These are phyloP conservation scores for Apodemus agrarius DNA, from an alignment of 2,797 vertebrate genomes.

Conservation along the genomic window DNA sequence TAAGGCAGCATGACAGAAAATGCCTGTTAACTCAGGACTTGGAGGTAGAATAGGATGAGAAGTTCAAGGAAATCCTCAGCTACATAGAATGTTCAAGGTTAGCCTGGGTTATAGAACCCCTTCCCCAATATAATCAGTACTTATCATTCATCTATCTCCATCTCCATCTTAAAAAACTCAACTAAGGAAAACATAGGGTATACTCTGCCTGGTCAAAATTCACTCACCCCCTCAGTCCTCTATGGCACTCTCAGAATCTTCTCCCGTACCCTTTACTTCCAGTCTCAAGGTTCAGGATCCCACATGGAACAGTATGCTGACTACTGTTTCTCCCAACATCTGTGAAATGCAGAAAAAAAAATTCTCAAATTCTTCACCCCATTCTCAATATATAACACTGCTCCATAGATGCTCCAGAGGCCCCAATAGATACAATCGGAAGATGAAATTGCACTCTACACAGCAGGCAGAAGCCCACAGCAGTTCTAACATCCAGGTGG, in stretches of 20 bases:
- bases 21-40: background rate
- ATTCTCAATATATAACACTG: background rate
- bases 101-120: background rate
- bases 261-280: background rate
- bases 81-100: background rate
- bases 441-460: background rate
- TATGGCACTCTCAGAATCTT: background rate
- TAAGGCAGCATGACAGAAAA: background rate
- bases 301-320: background rate
- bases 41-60: background rate
- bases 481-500: background rate
- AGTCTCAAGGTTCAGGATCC: background rate
- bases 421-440: background rate
- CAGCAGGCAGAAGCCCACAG: background rate
- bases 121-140: background rate
- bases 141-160: background rate
- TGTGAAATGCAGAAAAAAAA: background rate
- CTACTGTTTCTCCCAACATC: background rate
- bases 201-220: background rate
- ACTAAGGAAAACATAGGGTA: background rate
- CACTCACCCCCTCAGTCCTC: background rate
- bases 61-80: background rate
- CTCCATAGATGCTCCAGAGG: background rate
- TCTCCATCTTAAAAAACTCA: background rate
- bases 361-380: background rate